Evolutionary conservation across 92 coral and sea anemone species (phyloP).

Genomic region (Actinostola sp.): DNA sequence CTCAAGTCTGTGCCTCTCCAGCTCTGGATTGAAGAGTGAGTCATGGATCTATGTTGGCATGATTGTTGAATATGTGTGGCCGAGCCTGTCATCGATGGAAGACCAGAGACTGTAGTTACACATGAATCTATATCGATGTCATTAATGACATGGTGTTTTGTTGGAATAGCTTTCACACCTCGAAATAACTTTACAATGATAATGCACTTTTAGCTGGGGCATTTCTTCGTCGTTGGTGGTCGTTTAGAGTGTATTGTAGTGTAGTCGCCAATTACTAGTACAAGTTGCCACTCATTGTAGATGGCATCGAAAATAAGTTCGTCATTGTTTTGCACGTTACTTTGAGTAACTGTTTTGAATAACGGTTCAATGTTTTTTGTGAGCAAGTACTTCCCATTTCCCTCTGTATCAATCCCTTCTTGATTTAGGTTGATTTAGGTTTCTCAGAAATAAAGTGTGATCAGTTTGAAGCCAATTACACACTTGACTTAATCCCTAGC

Average conservation of each 20-base stretch:
- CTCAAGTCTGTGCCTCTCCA: constrained; percentile 17
- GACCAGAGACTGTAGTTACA: constrained; percentile 34
- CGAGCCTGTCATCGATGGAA: constrained; percentile 39
- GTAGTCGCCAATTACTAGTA: constrained; percentile 35
- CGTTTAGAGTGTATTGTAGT: constrained; percentile 22
- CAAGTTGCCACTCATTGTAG: constrained; percentile 41
- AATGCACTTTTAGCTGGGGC: constrained; percentile 21
- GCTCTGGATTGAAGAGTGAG: constrained; percentile 39
- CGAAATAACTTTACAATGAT: constrained; percentile 21
- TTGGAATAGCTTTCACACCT: neutral
- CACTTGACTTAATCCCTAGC: constrained; percentile 20
- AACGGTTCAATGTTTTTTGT: constrained; percentile 4
- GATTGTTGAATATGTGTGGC: constrained; percentile 29
- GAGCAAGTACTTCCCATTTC: constrained; percentile 34
- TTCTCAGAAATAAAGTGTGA: constrained; percentile 10
- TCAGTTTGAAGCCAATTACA: constrained; percentile 23
- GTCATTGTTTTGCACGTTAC: neutral
- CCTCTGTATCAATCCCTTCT: constrained; percentile 31
- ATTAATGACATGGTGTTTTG: neutral
- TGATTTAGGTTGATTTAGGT: constrained; percentile 18
- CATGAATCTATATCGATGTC: neutral
- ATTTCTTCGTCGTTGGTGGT: constrained; percentile 13
- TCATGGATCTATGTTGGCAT: constrained; percentile 50
- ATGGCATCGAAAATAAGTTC: constrained; percentile 29
- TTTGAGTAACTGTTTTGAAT: neutral